Base-by-base conservation (phyloP, 2,888 invertebrate genomes). In the Norana najaformis region DNA sequence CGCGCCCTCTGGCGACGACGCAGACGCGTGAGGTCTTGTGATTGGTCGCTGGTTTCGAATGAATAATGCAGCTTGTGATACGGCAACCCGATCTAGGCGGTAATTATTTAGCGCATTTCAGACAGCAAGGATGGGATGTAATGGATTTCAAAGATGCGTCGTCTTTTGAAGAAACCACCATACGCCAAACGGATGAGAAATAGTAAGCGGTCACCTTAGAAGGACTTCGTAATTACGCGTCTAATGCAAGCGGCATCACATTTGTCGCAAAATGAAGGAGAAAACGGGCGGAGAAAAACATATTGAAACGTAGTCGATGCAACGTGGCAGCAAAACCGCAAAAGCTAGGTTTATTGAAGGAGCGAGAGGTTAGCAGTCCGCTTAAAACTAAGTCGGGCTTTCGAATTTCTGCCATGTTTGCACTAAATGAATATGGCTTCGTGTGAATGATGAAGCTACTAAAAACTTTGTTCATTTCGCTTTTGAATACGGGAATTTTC, bases 81-180 rank as follows among this genome's bases (percentile, higher is more conserved):
- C 37, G 85, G 85, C 35, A 37, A 85, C 23, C 36, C 85, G 35
- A 85, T 85, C 35, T 85, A 16, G 23, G 37, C 85, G 37, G 85
- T 85, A 85, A 85, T 85, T 37, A 85, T 85, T 4, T 85, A 36
- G 85, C 85, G 85, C 85, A 85, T 35, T 85, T 85, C 36, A 35
- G 35, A 34, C 20, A 30, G 16, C 85, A 30, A 18, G 37, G 37
- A 36, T 16, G 37, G 18, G 85, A 37, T 37, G 85, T n/a, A 85
- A 23, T 35, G 85, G 37, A 85, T 85, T 85, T 85, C 37, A 85
- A 85, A 85, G 69, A 85, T 85, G 85, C 37, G 85, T 85, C 85
- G 35, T 85, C 37, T 85, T 35, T 85, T 85, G 85, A 85, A 36
- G 20, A 85, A 1, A 69, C 30, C 69, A 69, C 69, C 69, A 69